A percentile compares a stretch with the other conserved stretches of the same genome.
Conservation (phyloP, 2,113 vertebrate genomes). For the Pavo muticus region DNA sequence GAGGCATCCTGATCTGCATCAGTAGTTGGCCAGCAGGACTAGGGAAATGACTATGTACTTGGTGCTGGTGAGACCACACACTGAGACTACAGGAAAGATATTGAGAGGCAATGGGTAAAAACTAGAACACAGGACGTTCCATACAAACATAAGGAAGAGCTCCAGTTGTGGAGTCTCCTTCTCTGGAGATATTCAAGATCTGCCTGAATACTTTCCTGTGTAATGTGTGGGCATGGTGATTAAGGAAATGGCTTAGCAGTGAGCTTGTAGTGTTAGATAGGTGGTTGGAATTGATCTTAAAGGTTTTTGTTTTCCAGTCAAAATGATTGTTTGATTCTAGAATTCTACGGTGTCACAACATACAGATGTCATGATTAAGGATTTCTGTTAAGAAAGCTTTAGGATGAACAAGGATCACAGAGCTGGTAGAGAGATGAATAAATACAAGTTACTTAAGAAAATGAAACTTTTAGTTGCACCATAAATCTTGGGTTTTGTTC, state of each 20-base stretch:
- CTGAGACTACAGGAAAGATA: not conserved
- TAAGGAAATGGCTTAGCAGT: not conserved
- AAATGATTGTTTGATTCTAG: not conserved
- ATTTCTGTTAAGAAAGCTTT: not conserved
- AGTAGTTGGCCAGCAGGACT: not conserved
- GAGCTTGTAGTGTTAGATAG: not conserved
- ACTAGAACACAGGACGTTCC: too few species aligned
- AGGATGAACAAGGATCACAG: not conserved
- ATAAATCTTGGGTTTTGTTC: not conserved
- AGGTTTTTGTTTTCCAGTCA: not conserved
- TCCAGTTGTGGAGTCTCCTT: too few species aligned
- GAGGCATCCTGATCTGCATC: too few species aligned
- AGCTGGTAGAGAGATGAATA: not conserved
- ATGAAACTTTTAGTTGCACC: not conserved
- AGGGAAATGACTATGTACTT: not conserved
- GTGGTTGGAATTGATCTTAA: not conserved
- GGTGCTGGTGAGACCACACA: not conserved
- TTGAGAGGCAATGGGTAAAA: not conserved
- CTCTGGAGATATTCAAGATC: too few species aligned
- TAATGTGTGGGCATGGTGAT: not conserved
- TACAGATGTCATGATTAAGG: rapidly evolving
- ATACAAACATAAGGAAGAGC: too few species aligned
- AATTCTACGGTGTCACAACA: not conserved
- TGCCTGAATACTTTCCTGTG: too few species aligned
- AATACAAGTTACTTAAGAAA: not conserved